Evolutionary conservation across 1,140 invertebrate species (phyloP).

Genomic region (Drosophila kanapiae): DNA sequence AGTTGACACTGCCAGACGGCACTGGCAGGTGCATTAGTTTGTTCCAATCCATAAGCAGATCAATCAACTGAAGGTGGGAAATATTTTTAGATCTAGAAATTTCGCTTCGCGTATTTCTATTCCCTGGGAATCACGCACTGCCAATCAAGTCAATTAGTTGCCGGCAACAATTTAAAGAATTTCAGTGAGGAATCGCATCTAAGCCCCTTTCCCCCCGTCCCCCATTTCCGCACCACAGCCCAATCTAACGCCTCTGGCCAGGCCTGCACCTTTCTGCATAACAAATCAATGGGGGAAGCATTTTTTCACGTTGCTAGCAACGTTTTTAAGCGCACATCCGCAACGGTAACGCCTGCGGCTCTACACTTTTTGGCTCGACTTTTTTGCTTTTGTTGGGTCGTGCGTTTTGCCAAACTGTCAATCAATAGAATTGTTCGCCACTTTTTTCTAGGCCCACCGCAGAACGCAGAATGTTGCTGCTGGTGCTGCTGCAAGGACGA

Average conservation of each 20-base stretch:
- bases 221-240: neutral
- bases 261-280: constrained; percentile 77
- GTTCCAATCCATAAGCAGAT: constrained; percentile 7
- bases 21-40: constrained; percentile 21
- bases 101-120: neutral
- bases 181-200: constrained; percentile 31
- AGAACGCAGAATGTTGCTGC: constrained; percentile 7
- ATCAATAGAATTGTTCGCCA: constrained; percentile 78
- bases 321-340: constrained; percentile 72
- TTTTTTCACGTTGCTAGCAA: constrained; percentile 38
- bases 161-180: constrained; percentile 55
- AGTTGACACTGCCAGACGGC: constrained; percentile 40
- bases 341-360: constrained; percentile 77
- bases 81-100: constrained; percentile 23
- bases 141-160: constrained; percentile 78
- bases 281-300: constrained; percentile 64
- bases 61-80: constrained; percentile 33
- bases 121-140: constrained; percentile 55
- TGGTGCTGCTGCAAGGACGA: constrained; percentile 16
- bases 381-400: constrained; percentile 55
- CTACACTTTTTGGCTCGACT: constrained; percentile 58
- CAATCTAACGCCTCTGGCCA: constrained; percentile 56
- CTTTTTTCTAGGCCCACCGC: constrained; percentile 53
- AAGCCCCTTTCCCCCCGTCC: neutral
- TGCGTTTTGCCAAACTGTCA: constrained; percentile 83